These are phyloP conservation scores for Zosterops japonicus DNA, from an alignment of 2,113 vertebrate species.

Conservation along the genomic window DNA sequence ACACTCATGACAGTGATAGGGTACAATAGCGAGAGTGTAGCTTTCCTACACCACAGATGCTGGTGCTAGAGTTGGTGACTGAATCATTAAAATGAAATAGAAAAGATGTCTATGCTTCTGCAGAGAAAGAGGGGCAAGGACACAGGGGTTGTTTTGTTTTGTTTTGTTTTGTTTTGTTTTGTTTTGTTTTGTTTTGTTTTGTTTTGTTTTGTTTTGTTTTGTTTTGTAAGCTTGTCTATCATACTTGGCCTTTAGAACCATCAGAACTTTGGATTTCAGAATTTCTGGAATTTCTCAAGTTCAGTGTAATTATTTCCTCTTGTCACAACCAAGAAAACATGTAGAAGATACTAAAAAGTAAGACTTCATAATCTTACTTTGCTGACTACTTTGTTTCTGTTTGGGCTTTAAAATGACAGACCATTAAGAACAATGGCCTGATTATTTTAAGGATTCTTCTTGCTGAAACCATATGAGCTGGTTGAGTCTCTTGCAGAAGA, in stretches of 20 bases:
- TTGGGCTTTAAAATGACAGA: neutral
- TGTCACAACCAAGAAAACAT: neutral
- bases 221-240: neutral
- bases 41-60: neutral
- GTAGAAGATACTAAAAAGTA: neutral
- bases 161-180: too few species aligned
- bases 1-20: neutral
- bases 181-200: too few species aligned
- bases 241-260: neutral
- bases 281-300: neutral
- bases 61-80: neutral
- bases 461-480: neutral
- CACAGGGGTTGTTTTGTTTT: too few species aligned
- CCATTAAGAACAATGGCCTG: neutral
- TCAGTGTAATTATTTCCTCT: neutral
- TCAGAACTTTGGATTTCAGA: neutral
- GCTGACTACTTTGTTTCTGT: neutral
- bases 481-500: neutral
- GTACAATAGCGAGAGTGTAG: neutral
- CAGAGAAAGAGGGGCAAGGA: neutral
- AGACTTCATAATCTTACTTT: neutral
- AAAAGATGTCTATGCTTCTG: neutral
- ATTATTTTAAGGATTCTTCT: neutral
- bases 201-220: neutral
- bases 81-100: neutral